Evolutionary conservation across 2,113 vertebrate genomes (phyloP), one percentile per base, ranked within the genome.

Genomic region (Pseudorasbora parva): DNA sequence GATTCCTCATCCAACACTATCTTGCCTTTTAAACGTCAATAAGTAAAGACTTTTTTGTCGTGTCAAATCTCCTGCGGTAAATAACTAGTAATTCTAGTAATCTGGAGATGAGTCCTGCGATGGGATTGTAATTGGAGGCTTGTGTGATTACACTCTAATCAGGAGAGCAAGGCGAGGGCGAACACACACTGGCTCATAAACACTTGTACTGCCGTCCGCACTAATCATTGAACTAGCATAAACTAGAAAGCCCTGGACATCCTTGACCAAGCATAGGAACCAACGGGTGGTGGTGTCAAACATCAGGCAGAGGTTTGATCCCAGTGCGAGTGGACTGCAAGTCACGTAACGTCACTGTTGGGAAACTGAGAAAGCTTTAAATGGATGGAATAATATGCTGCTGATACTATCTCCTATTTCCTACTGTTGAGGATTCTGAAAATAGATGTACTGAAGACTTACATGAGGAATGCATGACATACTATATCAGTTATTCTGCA

Each of bases 121-220:
- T 45, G 57, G 51, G 41, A 41, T 45, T 86, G 8, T 45, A 79
- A 83, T 79, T 79, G 81, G 25, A 86, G 14, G 43, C 27, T 77
- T 73, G 75, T 15, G 80, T 78, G 85, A 47, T 82, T 82, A 45
- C 11, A 15, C n/a, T 82, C 54, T 78, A 82, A 78, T 86, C 79
- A 78, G 30, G 17, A 77, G 33, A 33, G 49, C 2, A 60, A 76
- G 19, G 37, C 12, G 60, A 75, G 19, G 27, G 30, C 19, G 12
- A 47, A 60, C 37, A 59, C 12, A 15, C 37, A 43, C 41, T 23
- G 5, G 2, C 64, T 17, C 64, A 56, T 56, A 82, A 41, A 76
- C 37, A 62, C 43, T 30, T 43, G 12, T 15, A 23, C 37, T 1
- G 6, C 37, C 11, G 23, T 9, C 68, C 3, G 4, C 17, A 49